These are phyloP conservation scores for Parasteatoda tepidariorum DNA, from an alignment of 1,140 invertebrate species.

Conservation along the genomic window DNA sequence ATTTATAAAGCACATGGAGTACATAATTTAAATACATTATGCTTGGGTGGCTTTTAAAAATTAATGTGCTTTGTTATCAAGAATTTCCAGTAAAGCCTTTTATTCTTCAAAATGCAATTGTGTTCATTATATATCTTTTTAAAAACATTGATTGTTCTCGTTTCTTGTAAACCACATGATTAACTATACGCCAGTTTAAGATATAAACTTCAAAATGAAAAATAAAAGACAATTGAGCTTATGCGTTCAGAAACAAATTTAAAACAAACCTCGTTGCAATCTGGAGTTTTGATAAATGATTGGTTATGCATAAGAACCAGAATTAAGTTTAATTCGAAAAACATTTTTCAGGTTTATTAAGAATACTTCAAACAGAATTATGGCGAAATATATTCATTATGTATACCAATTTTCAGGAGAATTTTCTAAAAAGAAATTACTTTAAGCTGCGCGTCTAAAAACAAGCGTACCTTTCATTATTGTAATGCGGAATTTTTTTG, in stretches of 20 bases:
- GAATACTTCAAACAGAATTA: constrained; percentile 33
- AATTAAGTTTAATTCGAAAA: constrained; percentile 47
- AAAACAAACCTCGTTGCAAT: background rate
- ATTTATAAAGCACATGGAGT: too few species aligned
- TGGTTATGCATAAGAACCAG: background rate
- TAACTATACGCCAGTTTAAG: background rate
- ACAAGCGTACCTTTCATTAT: constrained; percentile 35
- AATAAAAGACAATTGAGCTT: background rate
- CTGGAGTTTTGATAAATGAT: constrained; percentile 17
- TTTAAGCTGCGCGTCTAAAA: constrained; percentile 33
- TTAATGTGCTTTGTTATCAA: too few species aligned
- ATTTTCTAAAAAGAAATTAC: constrained; percentile 18
- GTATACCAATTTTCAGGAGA: constrained; percentile 1
- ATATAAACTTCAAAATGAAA: background rate
- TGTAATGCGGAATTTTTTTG: constrained; percentile 16
- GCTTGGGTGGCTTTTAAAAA: too few species aligned
- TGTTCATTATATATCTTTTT: too few species aligned
- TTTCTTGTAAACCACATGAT: background rate
- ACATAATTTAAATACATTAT: too few species aligned
- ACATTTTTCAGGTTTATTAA: constrained; percentile 25
- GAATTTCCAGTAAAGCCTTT: too few species aligned
- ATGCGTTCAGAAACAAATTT: background rate
- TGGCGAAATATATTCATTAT: constrained; percentile 55
- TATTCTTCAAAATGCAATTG: too few species aligned
- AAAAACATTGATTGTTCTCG: background rate